A percentile compares a stretch with the other conserved stretches of the same genome.
Conservation (phyloP, 2,797 vertebrate species). For the Artibeus jamaicensis region DNA sequence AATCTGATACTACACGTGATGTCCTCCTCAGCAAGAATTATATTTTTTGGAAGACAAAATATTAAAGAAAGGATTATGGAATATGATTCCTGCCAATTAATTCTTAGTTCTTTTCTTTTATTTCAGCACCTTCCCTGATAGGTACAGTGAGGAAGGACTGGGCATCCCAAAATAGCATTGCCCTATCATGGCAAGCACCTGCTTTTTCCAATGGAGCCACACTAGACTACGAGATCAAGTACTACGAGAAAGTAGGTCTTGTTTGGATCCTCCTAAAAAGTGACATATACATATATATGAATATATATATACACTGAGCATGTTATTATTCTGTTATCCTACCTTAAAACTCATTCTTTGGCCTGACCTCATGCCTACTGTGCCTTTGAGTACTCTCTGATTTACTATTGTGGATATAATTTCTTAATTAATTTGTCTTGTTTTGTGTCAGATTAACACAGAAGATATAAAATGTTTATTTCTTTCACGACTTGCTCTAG, state of each 20-base stretch:
- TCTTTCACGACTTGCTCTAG: neutral
- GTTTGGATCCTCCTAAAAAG: conserved; percentile 69
- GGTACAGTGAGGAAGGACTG: conserved; percentile 95
- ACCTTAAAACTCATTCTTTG: conserved; percentile 14
- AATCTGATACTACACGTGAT: neutral
- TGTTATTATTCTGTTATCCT: conserved; percentile 41
- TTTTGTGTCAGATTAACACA: conserved; percentile 48
- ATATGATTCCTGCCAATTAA: conserved; percentile 77
- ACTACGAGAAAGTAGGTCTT: conserved; percentile 96
- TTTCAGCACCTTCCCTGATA: conserved; percentile 93
- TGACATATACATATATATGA: neutral
- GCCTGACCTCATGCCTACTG: neutral
- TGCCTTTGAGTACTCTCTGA: conserved; percentile 18
- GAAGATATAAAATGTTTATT: neutral
- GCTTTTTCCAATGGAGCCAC: conserved; percentile 88
- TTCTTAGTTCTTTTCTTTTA: conserved; percentile 83
- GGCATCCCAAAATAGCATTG: conserved; percentile 96
- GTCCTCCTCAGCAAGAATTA: neutral
- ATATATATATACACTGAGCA: neutral
- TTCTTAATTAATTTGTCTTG: conserved; percentile 49
- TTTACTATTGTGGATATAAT: conserved; percentile 30
- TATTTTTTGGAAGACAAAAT: conserved; percentile 39
- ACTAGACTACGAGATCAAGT: conserved; percentile 98
- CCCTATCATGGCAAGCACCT: conserved; percentile 96
- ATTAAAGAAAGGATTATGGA: neutral